Conservation (phyloP, 2,888 invertebrate genomes). For the Coleophora flavipennella region DNA sequence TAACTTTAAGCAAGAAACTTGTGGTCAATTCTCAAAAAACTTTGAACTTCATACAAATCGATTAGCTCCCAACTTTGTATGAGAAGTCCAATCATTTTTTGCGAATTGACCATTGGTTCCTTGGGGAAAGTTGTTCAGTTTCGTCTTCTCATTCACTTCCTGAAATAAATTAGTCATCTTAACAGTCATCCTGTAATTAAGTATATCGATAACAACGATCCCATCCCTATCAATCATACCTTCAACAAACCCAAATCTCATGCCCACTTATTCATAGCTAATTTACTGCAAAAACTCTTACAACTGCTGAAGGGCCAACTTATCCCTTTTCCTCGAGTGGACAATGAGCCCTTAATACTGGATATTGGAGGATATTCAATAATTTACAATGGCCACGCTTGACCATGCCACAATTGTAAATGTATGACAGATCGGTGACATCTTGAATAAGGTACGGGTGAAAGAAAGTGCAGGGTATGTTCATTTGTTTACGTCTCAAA, state of each 20-base stretch:
- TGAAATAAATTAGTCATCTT: too few species aligned
- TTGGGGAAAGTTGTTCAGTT: too few species aligned
- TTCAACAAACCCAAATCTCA: conserved; percentile 16
- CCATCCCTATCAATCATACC: conserved; percentile 2
- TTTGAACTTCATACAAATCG: too few species aligned
- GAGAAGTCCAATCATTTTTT: too few species aligned
- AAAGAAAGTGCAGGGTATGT: background rate
- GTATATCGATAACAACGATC: conserved; percentile 5
- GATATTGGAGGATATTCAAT: background rate
- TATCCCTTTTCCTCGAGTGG: conserved; percentile 48
- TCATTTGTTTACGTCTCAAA: too few species aligned
- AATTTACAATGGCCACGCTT: conserved; percentile 25
- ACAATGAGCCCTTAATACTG: conserved; percentile 29
- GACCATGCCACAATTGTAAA: conserved; percentile 46
- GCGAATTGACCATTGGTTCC: too few species aligned
- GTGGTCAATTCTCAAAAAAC: too few species aligned
- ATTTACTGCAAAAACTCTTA: conserved; percentile 43
- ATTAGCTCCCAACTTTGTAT: too few species aligned
- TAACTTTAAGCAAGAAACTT: too few species aligned
- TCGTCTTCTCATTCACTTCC: too few species aligned
- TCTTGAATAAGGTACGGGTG: conserved; percentile 10
- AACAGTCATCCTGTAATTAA: too few species aligned
- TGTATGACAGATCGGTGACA: conserved; percentile 34
- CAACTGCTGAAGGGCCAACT: conserved; percentile 42
- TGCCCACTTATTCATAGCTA: conserved; percentile 61